phyloP scores from a whole-genome alignment of 2,888 invertebrate genomes.

The Mesorhabditis sp. region DNA sequence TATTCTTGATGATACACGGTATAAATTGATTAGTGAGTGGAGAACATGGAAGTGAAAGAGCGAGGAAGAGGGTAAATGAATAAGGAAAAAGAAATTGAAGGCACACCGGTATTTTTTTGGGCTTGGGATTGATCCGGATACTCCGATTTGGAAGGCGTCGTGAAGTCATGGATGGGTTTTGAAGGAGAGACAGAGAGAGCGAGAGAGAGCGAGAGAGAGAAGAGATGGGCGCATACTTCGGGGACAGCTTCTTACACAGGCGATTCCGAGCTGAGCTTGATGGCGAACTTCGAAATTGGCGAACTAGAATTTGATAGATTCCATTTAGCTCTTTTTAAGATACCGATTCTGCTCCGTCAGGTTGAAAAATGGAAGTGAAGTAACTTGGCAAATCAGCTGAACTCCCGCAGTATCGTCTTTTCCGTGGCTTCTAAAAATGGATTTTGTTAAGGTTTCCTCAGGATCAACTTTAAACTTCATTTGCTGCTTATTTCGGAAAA shows the following conservation, averaged over 20 bases:
- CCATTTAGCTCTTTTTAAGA: not conserved
- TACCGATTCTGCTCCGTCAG: constrained; percentile 75
- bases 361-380: constrained; percentile 85
- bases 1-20: too few species aligned
- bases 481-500: not conserved
- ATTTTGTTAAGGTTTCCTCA: constrained; percentile 6
- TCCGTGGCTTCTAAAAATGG: constrained; percentile 10
- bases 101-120: too few species aligned
- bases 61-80: too few species aligned
- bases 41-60: too few species aligned
- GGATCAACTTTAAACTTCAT: not conserved
- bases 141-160: too few species aligned
- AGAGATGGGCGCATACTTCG: too few species aligned
- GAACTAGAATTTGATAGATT: constrained; percentile 11
- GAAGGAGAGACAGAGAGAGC: too few species aligned
- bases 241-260: constrained; percentile 19
- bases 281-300: constrained; percentile 30
- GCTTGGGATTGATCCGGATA: too few species aligned
- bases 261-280: constrained; percentile 38
- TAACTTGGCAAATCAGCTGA: constrained; percentile 80
- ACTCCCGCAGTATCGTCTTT: constrained; percentile 74
- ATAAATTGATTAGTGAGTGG: too few species aligned
- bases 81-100: too few species aligned
- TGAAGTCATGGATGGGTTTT: too few species aligned
- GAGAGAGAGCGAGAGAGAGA: too few species aligned